Evolutionary conservation across 2,888 invertebrate genomes (phyloP).

Genomic region (Agrotis puta): DNA sequence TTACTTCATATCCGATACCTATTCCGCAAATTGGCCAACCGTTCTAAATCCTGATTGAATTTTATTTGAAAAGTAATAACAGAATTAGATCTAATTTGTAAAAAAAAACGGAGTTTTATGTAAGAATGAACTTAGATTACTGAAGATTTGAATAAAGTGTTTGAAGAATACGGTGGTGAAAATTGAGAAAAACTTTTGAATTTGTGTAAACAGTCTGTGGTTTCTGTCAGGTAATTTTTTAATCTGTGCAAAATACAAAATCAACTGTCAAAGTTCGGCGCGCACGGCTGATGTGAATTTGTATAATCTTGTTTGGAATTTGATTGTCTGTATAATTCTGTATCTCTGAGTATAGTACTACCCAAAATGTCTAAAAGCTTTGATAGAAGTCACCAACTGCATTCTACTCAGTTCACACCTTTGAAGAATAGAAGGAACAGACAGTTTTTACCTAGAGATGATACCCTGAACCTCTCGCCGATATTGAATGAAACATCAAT

Average conservation of each 20-base stretch:
- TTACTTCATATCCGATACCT: not conserved
- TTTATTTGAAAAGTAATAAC: not conserved
- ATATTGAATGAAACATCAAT: slow-evolving; percentile 87
- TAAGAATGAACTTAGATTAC: too few species aligned
- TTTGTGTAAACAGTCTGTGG: slow-evolving; percentile 8
- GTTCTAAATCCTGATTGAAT: slow-evolving; percentile 38
- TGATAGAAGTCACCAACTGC: slow-evolving; percentile 78
- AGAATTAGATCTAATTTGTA: not conserved
- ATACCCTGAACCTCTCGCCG: slow-evolving; percentile 85
- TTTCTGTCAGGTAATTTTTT: not conserved
- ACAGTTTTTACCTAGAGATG: slow-evolving; percentile 82
- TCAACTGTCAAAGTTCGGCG: slow-evolving; percentile 35
- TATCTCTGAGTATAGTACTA: slow-evolving; percentile 10
- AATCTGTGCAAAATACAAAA: too few species aligned
- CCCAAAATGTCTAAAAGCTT: slow-evolving; percentile 74
- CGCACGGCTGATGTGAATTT: slow-evolving; percentile 25
- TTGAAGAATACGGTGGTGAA: too few species aligned
- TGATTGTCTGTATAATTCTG: not conserved
- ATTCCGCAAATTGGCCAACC: slow-evolving; percentile 43
- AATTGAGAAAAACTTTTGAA: slow-evolving; percentile 15
- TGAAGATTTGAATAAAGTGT: too few species aligned
- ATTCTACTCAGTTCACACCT: slow-evolving; percentile 85
- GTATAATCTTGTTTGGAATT: not conserved
- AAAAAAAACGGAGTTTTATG: not conserved
- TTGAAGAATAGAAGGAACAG: slow-evolving; percentile 79